Evolutionary conservation across 1,140 invertebrate species (phyloP), one percentile per base, ranked within the genome.

Genomic region (Chrysoperla carnea): DNA sequence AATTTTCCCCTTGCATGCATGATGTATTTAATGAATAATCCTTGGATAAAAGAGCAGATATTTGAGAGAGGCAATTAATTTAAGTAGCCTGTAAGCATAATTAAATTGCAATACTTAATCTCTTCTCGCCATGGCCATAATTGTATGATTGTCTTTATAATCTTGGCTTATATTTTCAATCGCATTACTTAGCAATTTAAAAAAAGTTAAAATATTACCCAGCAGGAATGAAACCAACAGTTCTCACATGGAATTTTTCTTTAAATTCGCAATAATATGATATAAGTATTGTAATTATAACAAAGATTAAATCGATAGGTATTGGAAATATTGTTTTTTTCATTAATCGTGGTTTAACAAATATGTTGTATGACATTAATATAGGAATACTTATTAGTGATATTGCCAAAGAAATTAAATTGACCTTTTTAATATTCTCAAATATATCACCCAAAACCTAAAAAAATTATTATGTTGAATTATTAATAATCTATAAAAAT

Each of bases 251-350:
- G 51, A 74, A 82, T 1, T 53, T 56, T 4, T 60, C 53, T n/a
- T 72, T 52, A 2, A 87, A 58, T 27, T 71, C 56, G 17, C 67
- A 59, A 47, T 69, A 73, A 42, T 70, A 69, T 1, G 84, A 87
- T 7, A 75, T 60, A 0, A 78, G 41, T 0, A 86, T 91, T 8
- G 84, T 85, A 2, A 75, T 54, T 6, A 88, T 66, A 6, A 95
- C 83, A 3, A 74, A 77, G 4, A 91, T 67, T 45, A 94, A 67
- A 63, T 95, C 90, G 46, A 88, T 82, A 5, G 91, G 90, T 13
- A 92, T 65, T 0, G 89, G 88, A 43, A 91, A 66, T 2, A 66
- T 66, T 36, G 72, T 77, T 36, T 67, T 64, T 59, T 83, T 87
- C 36, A 75, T 74, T 1, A 87, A 56, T 56, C 69, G 71, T 2